Base-by-base conservation (phyloP, 2,797 vertebrate species). In the Cheirogaleus major region DNA sequence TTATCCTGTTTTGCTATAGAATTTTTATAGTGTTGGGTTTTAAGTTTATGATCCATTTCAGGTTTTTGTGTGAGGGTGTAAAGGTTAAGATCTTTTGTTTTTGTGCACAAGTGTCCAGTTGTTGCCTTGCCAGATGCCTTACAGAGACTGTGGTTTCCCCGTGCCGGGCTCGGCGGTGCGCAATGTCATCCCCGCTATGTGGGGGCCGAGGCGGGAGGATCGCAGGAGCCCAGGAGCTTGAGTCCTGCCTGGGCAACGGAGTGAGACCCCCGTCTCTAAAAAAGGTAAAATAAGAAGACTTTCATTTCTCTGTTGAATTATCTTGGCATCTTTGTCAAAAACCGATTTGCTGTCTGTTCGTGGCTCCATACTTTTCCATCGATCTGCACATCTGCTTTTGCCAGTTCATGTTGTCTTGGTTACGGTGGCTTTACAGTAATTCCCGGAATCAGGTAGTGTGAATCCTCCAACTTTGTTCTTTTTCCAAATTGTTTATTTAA, bases 351-450 rank as follows among this genome's bases (percentile, higher is more conserved):
- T 2, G 17, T 20, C 30, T 27, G 30, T 18, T 27, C 32, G 12
- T 22, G 17, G 25, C 15, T 4, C 17, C 12, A 1, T 9, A 2
- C 25, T 20, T 82, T 32, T 35, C 50, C n/a, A 10, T 18, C 13
- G 18, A 7, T n/a, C 41, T 50, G 5, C 8, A 5, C 2, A 2
- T 52, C 25, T 52, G 3, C n/a, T 10, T 57, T 22, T 5, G 15
- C 25, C 50, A 22, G 4, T 23, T 2, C 0, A 0, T 0, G 23
- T 45, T 0, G 23, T 45, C 23, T 25, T 6, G 32, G 48, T n/a
- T 8, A 7, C 32, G 43, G 52, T n/a, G 11, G 38, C 32, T 65
- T 38, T n/a, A 7, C 59, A 23, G 59, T 48, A n/a, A 27, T 70
- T n/a, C 43, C 43, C 41, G 65, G 45, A 79, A 9, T 35, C 4